Percentiles rank a stretch among this genome's conserved stretches.
phyloP scores from a whole-genome alignment of 2,113 vertebrate species.

The Mystacornis crossleyi region DNA sequence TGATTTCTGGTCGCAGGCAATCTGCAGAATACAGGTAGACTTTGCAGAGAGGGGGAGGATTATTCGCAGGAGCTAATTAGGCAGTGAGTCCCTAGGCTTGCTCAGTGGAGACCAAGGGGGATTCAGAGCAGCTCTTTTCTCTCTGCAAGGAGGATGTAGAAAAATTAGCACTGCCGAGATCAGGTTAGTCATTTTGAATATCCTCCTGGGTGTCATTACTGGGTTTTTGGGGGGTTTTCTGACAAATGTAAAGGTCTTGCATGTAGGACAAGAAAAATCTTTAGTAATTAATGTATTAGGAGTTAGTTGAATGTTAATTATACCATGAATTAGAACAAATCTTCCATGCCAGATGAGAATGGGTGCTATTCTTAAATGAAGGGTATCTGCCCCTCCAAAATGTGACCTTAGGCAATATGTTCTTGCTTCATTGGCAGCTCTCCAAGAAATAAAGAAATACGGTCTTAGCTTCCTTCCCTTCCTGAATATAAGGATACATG shows the following conservation, averaged over 20 bases:
- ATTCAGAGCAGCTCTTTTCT: neutral
- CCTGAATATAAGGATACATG: neutral
- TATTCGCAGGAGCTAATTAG: neutral
- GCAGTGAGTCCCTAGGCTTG: neutral
- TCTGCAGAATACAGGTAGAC: neutral
- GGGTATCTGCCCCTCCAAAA: neutral
- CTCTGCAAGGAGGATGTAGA: neutral
- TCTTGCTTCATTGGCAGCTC: neutral
- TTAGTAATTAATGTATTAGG: constrained; percentile 10
- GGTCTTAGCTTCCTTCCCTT: neutral
- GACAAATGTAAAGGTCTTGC: neutral
- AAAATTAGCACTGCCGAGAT: neutral
- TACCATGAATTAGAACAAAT: neutral
- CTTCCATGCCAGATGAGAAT: neutral
- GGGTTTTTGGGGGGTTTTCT: neutral
- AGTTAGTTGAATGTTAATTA: constrained; percentile 24
- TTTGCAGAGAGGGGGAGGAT: neutral
- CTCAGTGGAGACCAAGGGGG: neutral
- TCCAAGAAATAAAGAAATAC: neutral
- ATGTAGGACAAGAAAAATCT: neutral
- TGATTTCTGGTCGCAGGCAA: neutral
- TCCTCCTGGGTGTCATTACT: neutral
- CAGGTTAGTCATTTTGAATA: neutral
- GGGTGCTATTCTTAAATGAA: neutral
- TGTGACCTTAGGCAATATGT: neutral